Evolutionary conservation across 2,888 invertebrate species (phyloP).

Genomic region (Callyntrura guangdongensis): DNA sequence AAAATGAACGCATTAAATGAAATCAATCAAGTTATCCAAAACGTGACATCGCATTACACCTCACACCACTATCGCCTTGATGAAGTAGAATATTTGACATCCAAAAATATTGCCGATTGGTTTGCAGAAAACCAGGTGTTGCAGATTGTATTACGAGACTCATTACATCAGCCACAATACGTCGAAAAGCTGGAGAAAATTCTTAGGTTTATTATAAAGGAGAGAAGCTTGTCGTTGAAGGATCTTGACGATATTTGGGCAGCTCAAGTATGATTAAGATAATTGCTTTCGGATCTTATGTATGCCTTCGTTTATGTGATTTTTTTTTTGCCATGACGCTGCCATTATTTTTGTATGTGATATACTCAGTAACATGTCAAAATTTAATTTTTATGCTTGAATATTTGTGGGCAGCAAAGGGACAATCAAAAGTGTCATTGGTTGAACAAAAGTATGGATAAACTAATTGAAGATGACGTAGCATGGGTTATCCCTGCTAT

Average conservation of each 20-base stretch:
- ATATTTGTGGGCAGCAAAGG: conserved; percentile 89
- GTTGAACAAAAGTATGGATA: conserved; percentile 98
- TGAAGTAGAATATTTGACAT: conserved; percentile 96
- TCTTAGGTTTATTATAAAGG: conserved; percentile 98
- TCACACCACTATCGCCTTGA: conserved; percentile 90
- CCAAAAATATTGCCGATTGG: conserved; percentile 98
- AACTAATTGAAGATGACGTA: conserved; percentile 92
- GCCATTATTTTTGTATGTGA: conserved; percentile 82
- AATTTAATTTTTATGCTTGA: too few species aligned
- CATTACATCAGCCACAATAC: conserved; percentile 98
- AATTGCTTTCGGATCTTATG: too few species aligned
- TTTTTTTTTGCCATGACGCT: too few species aligned
- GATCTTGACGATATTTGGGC: conserved; percentile 99
- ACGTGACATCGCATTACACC: conserved; percentile 94
- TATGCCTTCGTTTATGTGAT: too few species aligned
- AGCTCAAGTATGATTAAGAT: conserved; percentile 89
- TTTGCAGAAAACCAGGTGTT: conserved; percentile 98
- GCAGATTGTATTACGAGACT: conserved; percentile 97
- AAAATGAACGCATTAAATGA: conserved; percentile 99
- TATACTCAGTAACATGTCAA: too few species aligned
- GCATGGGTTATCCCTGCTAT: conserved; percentile 97
- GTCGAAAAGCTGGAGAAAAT: conserved; percentile 99
- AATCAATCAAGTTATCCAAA: conserved; percentile 98
- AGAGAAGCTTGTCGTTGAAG: conserved; percentile 93
- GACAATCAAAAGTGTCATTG: conserved; percentile 98